Evolutionary conservation across 2,113 vertebrate genomes (phyloP).

Genomic region (Carollia perspicillata): DNA sequence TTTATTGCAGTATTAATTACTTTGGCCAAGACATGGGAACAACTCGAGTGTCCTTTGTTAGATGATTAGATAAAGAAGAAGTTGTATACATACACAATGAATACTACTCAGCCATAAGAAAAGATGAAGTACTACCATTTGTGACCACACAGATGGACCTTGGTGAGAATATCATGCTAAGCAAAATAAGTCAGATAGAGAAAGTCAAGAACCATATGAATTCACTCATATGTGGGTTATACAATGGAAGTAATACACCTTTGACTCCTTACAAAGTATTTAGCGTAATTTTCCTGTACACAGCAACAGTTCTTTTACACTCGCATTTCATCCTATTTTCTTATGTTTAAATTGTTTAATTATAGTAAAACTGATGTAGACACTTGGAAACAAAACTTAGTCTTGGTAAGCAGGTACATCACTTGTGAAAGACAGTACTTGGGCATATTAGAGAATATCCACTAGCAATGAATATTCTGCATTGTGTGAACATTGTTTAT

Average conservation of each 20-base stretch:
- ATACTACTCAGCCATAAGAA: neutral
- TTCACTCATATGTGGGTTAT: neutral
- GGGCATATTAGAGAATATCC: neutral
- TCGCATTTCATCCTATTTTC: neutral
- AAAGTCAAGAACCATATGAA: neutral
- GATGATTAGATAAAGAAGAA: neutral
- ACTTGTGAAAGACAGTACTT: neutral
- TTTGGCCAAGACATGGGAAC: neutral
- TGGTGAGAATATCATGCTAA: neutral
- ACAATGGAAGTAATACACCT: neutral
- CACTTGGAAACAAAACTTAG: neutral
- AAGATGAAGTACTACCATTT: neutral
- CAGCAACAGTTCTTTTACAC: neutral
- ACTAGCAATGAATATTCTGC: neutral
- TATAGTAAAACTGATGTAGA: neutral
- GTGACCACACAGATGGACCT: neutral
- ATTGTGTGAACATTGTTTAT: neutral
- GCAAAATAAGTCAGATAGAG: neutral
- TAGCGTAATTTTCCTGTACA: neutral
- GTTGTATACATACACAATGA: neutral
- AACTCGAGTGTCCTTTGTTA: neutral
- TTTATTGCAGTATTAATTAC: neutral
- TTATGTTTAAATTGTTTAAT: conserved; percentile 16
- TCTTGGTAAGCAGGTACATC: neutral
- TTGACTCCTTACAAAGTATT: neutral